Base-by-base conservation (phyloP, 2,113 vertebrate species). In the Paratilapia polleni region DNA sequence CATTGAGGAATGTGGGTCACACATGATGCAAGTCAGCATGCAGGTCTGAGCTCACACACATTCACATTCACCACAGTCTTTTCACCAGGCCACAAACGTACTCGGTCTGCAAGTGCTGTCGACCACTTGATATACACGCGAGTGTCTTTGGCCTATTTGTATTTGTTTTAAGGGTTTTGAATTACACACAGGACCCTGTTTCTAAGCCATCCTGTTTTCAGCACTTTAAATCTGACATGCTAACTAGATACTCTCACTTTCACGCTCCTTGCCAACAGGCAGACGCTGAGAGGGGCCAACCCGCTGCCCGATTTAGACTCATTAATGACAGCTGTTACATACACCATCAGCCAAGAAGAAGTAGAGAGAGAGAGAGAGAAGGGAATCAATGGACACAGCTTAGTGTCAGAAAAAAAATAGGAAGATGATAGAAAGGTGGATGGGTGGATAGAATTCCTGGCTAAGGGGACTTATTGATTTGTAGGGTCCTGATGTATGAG, bases 201-300 rank as follows among this genome's bases (percentile, higher is more conserved):
- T 87, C 78, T 70, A 79, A 82, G 80, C 36, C 84, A 64, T 63
- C 64, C 62, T 41, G 84, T 90, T 93, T 94, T 92, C 94, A 93
- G 83, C 94, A 90, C 89, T 80, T 74, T 62, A 64, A 86, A 81
- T 82, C 75, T 86, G 86, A 91, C 87, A 80, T 82, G 89, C 91
- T 95, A 94, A 95, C 93, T 83, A 95, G 94, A 92, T 83, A 87
- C 86, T 80, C 19, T 88, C 59, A 85, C 90, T 78, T 88, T 84
- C 64, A 84, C 83, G 78, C 68, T 78, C 58, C 66, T 28, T 17
- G 60, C 74, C 63, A 87, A 78, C 79, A 66, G 70, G 52, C 84
- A 83, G 66, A 58, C 80, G 90, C 70, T 81, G 74, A 66, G 60
- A 31, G 49, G 61, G 78, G 70, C 81, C 58, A 56, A 31, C 81